phyloP scores from a whole-genome alignment of 2,797 vertebrate genomes.

The Botia kubotai region DNA sequence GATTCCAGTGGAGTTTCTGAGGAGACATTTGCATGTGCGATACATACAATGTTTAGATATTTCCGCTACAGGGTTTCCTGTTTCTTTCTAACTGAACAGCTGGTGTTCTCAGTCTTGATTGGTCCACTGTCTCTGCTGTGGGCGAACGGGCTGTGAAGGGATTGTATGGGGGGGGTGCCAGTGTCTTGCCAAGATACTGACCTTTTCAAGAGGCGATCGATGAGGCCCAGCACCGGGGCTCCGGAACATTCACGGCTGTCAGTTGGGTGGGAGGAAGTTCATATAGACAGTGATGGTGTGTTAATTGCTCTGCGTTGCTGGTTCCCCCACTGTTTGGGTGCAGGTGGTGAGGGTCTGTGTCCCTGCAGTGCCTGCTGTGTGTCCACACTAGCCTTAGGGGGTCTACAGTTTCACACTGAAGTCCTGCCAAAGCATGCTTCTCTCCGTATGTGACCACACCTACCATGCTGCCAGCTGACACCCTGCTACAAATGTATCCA shows the following conservation, averaged over 20 bases:
- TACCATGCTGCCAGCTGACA: conserved; percentile 6
- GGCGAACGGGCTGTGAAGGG: conserved; percentile 62
- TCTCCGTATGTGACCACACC: conserved; percentile 47
- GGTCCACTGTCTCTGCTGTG: conserved; percentile 26
- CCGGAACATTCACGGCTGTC: conserved; percentile 75
- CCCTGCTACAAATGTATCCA: background rate
- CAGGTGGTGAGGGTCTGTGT: conserved; percentile 57
- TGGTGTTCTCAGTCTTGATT: conserved; percentile 32
- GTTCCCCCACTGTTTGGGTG: conserved; percentile 59
- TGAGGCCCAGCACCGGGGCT: conserved; percentile 71
- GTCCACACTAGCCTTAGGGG: conserved; percentile 53
- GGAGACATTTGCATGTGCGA: conserved; percentile 6
- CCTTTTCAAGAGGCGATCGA: conserved; percentile 77
- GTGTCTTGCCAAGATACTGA: conserved; percentile 68
- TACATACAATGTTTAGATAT: conserved; percentile 18
- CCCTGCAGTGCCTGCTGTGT: conserved; percentile 47
- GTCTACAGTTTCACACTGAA: conserved; percentile 50
- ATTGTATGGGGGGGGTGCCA: conserved; percentile 61
- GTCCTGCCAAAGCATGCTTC: conserved; percentile 20
- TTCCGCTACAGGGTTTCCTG: conserved; percentile 10
- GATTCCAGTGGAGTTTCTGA: conserved; percentile 10
- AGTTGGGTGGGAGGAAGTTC: conserved; percentile 69
- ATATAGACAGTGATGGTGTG: conserved; percentile 67
- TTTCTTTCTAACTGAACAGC: conserved; percentile 24
- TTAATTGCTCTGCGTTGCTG: conserved; percentile 74